Base-by-base conservation (phyloP, 2,888 invertebrate species). In the Drepanosiphum platanoidis region DNA sequence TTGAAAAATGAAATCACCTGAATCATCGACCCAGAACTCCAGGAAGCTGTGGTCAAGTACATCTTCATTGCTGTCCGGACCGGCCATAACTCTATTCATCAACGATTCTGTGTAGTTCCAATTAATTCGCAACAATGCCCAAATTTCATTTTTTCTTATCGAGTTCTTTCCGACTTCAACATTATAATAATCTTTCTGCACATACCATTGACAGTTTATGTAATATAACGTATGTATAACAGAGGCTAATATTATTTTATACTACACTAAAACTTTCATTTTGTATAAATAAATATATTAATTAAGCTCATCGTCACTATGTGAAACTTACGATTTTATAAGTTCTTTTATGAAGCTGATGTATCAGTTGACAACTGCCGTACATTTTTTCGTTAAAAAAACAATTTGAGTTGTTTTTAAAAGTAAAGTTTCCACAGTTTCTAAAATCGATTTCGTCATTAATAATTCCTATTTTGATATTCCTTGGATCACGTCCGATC, bases 381-480 rank as follows among this genome's bases (percentile, higher is more conserved):
- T 87, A 87, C 30, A 87, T 86, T 36, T 87, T 87, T 42, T 83
- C 74, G 1, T 83, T 34, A 18, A 83, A 75, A 13, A 83, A 83
- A 83, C 83, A 83, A 52, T 83, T 83, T 15, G 74, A 79, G 27
- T 39, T 78, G 39, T 78, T 34, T 42, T 61, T 81, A 13, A 70
- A 78, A 18, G 86, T 86, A 70, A 79, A 78, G 61, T 86, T 79
- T 22, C 58, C 77, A 39, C 86, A 86, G 34, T 64, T 71, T 86
- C 79, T 78, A 1, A 86, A 70, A 39, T 87, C 82, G 18, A 88
- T 86, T 87, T 91, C 91, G 13, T 89, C 87, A 87, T 91, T 91
- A 27, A 91, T 89, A 11, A 91, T 89, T 30, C 90, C 90, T 15
- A 91, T 87, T 11, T 88, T 88, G 61, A 91, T 88, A 52, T 90